Conservation (phyloP, 2,888 invertebrate species). For the Iphiclides podalirius region DNA sequence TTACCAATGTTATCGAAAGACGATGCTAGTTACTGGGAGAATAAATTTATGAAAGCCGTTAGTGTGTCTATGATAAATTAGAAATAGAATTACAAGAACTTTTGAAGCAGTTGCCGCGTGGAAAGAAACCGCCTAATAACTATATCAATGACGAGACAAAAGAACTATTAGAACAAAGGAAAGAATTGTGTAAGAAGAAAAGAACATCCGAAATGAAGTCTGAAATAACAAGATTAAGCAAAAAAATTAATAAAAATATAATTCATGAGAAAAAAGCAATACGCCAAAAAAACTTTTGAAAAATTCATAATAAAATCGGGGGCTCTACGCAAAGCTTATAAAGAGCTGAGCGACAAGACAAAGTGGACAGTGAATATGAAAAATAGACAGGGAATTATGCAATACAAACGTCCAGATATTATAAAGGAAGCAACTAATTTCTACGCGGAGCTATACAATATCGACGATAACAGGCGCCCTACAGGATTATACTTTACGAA, state of each 20-base stretch:
- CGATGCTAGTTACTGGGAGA: neutral
- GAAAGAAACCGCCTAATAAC: neutral
- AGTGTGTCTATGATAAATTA: neutral
- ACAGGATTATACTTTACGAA: neutral
- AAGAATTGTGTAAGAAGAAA: slow-evolving; percentile 11
- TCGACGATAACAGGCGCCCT: no score
- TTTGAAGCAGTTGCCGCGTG: neutral
- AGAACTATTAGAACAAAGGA: slow-evolving; percentile 1
- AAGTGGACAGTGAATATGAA: no score
- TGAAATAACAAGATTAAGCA: slow-evolving; percentile 17
- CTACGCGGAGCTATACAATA: no score
- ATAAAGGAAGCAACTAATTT: no score
- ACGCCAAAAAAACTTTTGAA: slow-evolving; percentile 17
- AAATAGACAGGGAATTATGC: slow-evolving; percentile 4
- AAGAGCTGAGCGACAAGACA: slow-evolving; percentile 18
- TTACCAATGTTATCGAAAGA: neutral
- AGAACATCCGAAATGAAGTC: slow-evolving; percentile 12
- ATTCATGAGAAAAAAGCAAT: slow-evolving; percentile 11
- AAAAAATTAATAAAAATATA: slow-evolving; percentile 23
- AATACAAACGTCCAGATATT: slow-evolving; percentile 21
- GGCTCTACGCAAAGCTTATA: slow-evolving; percentile 22
- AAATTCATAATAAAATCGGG: slow-evolving; percentile 17
- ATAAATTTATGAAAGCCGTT: neutral
- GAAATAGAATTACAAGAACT: neutral
- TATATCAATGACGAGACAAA: neutral